Evolutionary conservation across 2,113 vertebrate genomes (phyloP).

Genomic region (Monarcha castaneiventris): DNA sequence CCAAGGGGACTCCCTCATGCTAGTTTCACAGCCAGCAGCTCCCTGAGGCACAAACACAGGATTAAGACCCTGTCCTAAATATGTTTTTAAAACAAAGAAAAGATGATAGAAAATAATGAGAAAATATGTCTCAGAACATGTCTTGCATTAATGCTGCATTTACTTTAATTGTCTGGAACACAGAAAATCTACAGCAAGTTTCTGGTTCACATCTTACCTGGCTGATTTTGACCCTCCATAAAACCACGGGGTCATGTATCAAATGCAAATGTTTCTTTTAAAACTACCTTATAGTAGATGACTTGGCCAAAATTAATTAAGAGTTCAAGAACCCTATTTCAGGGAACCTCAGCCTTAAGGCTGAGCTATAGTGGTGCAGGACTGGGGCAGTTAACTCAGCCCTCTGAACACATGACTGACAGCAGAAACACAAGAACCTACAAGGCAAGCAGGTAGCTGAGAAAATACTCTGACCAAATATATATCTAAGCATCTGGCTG

Average conservation of each 20-base stretch:
- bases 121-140: not conserved
- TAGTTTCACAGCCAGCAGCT: not conserved
- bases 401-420: not conserved
- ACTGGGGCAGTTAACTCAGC: not conserved
- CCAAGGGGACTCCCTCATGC: not conserved
- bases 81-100: not conserved
- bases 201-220: not conserved
- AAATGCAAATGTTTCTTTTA: not conserved
- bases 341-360: not conserved
- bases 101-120: not conserved
- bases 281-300: rapidly evolving
- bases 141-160: not conserved
- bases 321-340: not conserved
- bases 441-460: not conserved
- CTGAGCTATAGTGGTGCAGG: not conserved
- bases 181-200: not conserved
- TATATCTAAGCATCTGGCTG: not conserved
- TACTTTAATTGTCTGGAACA: not conserved
- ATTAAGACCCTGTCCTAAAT: not conserved
- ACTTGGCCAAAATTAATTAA: not conserved
- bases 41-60: not conserved
- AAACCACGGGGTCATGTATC: not conserved
- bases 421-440: not conserved
- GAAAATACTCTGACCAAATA: not conserved
- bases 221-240: not conserved